Evolutionary conservation across 1,140 invertebrate species (phyloP).

Genomic region (Leptinotarsa defecta): DNA sequence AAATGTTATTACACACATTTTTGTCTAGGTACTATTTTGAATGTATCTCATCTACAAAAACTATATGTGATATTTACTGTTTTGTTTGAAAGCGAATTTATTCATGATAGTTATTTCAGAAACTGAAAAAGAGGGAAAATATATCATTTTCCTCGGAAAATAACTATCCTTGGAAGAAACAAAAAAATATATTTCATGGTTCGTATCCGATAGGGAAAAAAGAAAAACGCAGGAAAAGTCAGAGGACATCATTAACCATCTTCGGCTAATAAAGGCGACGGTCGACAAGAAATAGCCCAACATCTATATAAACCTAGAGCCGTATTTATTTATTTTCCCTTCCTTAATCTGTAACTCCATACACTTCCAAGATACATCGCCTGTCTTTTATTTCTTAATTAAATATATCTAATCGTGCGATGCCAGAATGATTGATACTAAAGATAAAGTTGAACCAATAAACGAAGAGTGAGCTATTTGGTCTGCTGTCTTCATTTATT

Average conservation of each 20-base stretch:
- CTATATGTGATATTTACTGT: no score
- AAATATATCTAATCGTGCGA: conserved; percentile 28
- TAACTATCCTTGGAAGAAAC: no score
- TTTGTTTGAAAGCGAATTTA: no score
- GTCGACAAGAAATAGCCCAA: conserved; percentile 7
- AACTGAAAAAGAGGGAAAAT: no score
- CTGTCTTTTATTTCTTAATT: conserved; percentile 32
- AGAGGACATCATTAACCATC: conserved; percentile 15
- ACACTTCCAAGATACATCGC: conserved; percentile 14
- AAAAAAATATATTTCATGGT: no score
- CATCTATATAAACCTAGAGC: conserved; percentile 23
- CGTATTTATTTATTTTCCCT: conserved; percentile 23
- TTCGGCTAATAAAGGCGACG: conserved; percentile 19
- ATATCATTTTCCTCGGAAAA: no score
- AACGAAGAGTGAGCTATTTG: conserved; percentile 12
- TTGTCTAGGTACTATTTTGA: no score
- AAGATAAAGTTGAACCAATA: conserved; percentile 31
- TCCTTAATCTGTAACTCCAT: conserved; percentile 12
- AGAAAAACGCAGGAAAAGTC: conserved; percentile 16
- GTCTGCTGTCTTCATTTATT: conserved; percentile 12
- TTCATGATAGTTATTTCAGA: no score
- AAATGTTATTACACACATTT: no score
- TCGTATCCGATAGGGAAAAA: neutral
- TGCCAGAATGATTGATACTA: conserved; percentile 29
- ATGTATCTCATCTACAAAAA: no score